Evolutionary conservation across 2,888 invertebrate species (phyloP).

Genomic region (Dryomyza anilis): DNA sequence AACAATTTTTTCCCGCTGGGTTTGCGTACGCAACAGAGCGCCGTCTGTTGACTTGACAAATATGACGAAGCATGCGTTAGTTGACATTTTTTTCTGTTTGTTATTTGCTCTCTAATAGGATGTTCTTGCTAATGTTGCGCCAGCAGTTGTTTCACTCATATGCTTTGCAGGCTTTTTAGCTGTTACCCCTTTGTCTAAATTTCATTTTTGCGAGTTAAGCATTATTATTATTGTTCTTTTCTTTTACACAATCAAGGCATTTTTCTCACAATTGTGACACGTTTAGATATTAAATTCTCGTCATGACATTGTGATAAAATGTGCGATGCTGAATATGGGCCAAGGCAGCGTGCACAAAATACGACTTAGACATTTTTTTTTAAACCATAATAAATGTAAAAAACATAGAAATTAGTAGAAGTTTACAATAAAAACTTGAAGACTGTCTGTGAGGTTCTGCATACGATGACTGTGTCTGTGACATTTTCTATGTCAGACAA

Average conservation of each 20-base stretch:
- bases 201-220: not conserved
- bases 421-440: not conserved
- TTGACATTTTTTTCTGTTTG: constrained; percentile 36
- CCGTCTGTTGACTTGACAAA: constrained; percentile 33
- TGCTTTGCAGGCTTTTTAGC: not conserved
- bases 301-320: not conserved
- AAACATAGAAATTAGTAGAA: not conserved
- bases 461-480: not conserved
- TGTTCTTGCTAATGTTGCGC: no score
- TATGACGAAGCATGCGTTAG: constrained; percentile 37
- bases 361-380: not conserved
- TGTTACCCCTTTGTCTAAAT: not conserved
- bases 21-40: no score
- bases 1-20: no score
- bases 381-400: no score
- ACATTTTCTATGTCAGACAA: constrained; percentile 5
- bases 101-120: constrained; percentile 4
- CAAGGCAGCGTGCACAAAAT: not conserved
- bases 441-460: not conserved
- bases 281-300: constrained; percentile 21
- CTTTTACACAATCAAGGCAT: not conserved
- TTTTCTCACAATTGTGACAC: constrained; percentile 10
- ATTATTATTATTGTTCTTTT: not conserved
- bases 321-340: not conserved
- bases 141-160: not conserved